Percentiles rank a stretch among this genome's conserved stretches.
These are phyloP conservation scores for Dioctria linearis DNA, from an alignment of 2,888 invertebrate species.

Conservation along the genomic window DNA sequence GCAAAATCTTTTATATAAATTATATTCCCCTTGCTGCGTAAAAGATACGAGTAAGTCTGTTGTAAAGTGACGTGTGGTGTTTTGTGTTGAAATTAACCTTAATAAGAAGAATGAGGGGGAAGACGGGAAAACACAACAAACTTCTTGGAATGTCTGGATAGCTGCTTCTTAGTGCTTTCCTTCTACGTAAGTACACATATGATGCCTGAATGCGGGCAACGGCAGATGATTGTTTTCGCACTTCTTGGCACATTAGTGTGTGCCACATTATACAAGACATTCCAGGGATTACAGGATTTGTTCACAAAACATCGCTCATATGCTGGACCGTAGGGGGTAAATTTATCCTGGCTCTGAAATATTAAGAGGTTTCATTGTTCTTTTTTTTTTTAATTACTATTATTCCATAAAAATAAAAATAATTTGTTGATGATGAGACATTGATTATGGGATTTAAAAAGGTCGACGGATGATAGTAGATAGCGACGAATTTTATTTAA, in stretches of 20 bases:
- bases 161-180: not conserved
- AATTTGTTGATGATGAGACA: no score
- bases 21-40: not conserved
- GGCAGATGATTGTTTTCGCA: no score
- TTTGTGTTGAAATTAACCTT: slow-evolving; percentile 7
- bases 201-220: slow-evolving; percentile 5
- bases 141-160: not conserved
- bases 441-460: no score
- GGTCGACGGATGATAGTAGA: no score
- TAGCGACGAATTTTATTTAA: no score
- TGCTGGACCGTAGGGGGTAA: not conserved
- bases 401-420: not conserved
- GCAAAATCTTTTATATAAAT: not conserved
- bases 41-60: slow-evolving; percentile 15
- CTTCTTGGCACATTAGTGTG: no score
- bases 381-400: not conserved
- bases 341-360: slow-evolving; percentile 11
- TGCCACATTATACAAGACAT: no score
- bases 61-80: slow-evolving; percentile 9
- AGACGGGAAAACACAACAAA: slow-evolving; percentile 6
- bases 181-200: not conserved
- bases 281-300: no score
- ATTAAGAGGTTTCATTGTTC: slow-evolving; percentile 2
- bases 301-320: no score
- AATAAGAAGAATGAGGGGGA: slow-evolving; percentile 12